Evolutionary conservation across 2,797 vertebrate genomes (phyloP), one percentile per base, ranked within the genome.

Genomic region (Scolopax rusticola): DNA sequence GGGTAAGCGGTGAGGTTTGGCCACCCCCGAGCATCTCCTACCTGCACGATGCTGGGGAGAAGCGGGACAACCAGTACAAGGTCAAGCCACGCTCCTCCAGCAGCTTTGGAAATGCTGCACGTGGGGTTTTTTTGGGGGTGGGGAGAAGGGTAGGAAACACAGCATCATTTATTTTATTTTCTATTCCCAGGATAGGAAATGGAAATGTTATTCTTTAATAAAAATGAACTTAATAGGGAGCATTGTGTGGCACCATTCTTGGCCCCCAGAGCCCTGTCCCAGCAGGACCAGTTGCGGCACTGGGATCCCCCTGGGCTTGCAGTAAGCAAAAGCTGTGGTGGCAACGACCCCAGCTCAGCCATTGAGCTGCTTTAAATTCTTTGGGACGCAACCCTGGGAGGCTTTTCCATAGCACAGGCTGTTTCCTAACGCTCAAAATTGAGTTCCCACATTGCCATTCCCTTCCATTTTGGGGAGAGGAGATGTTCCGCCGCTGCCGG

Each of bases 151-250:
- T 6, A 25, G 56, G 53, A 21, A 84, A 17, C 18, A 7, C 6
- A 4, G 21, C 0, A 0, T 14, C 5, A 0, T 28, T n/a, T 76
- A 19, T 65, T 68, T 68, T 32, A 5, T 25, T 79, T 68, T 65
- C 32, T 28, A 0, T 24, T 87, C 45, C 38, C 48, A 53, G 19
- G 16, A 17, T 53, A 30, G 28, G 51, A 53, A 53, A 11, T 30
- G 28, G 27, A 53, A 28, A 53, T 30, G 11, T 53, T 53, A 30
- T 11, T 18, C 8, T 17, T 53, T 53, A 53, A 30, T 53, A 30
- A 53, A 30, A 53, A 28, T 17, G 15, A 53, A 53, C 75, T 57
- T 57, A 24, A 12, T 0, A 2, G 11, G 5, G 11, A 12, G 17
- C 11, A 1, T 4, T 27, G 38, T 33, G 23, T 2, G 1, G 63